These are phyloP conservation scores for Halocaridina rubra DNA, from an alignment of 2,888 invertebrate species.

Conservation along the genomic window DNA sequence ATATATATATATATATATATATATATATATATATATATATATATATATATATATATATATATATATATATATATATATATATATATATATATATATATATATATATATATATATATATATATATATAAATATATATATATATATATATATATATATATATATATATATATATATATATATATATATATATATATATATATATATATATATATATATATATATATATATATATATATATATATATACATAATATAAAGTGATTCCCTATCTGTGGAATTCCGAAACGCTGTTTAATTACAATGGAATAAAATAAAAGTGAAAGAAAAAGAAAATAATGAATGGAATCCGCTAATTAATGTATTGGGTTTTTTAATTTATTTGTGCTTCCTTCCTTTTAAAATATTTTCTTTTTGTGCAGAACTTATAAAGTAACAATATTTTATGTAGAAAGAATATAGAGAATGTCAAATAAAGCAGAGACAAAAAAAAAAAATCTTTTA, in stretches of 20 bases:
- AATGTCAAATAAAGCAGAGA: too few species aligned
- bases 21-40: not conserved
- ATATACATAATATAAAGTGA: not conserved
- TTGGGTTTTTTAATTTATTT: too few species aligned
- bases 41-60: not conserved
- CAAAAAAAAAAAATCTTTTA: too few species aligned
- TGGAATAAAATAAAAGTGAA: too few species aligned
- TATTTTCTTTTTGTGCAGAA: too few species aligned
- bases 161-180: not conserved
- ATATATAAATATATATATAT: not conserved
- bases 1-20: not conserved
- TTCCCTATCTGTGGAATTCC: too few species aligned
- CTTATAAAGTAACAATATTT: too few species aligned
- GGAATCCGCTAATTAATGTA: too few species aligned
- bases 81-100: not conserved
- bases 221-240: not conserved
- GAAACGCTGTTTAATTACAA: too few species aligned
- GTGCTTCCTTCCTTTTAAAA: too few species aligned
- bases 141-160: not conserved
- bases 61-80: not conserved
- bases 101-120: not conserved
- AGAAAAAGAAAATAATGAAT: too few species aligned
- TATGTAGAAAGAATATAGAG: too few species aligned
- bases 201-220: not conserved
- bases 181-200: not conserved